Evolutionary conservation across 1,140 invertebrate species (phyloP).

Genomic region (Schlechtendalia chinensis): DNA sequence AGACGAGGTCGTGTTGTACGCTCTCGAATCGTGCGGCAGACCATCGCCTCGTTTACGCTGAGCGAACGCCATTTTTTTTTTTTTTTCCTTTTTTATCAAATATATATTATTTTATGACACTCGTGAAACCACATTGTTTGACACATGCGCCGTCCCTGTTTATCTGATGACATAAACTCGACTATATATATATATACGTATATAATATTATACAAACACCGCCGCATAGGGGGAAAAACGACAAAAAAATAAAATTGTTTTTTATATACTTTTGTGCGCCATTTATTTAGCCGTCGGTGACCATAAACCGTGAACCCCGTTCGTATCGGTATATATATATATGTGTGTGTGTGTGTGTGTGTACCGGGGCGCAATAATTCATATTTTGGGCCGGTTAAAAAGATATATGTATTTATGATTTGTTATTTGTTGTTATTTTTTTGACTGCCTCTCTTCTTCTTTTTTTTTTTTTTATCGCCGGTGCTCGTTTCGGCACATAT

Average conservation of each 20-base stretch:
- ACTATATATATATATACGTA: neutral
- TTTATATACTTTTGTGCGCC: constrained; percentile 39
- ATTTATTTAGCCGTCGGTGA: constrained; percentile 43
- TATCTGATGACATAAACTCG: neutral
- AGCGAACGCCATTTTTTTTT: too few relatives aligned
- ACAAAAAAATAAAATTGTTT: constrained; percentile 40
- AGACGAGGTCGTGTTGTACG: too few relatives aligned
- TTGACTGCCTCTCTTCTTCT: neutral
- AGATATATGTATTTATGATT: constrained; percentile 46
- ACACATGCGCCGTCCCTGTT: neutral
- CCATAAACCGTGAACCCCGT: constrained; percentile 40
- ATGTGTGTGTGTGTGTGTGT: too few relatives aligned
- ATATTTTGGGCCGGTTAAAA: constrained; percentile 34
- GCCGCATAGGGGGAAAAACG: neutral
- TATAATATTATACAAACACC: neutral
- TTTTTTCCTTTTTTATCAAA: too few relatives aligned
- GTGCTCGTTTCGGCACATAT: too few relatives aligned
- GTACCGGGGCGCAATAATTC: constrained; percentile 31
- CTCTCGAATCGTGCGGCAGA: too few relatives aligned
- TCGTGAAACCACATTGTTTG: too few relatives aligned
- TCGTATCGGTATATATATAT: constrained; percentile 1
- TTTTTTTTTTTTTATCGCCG: neutral
- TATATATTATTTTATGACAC: neutral
- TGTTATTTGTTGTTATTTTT: neutral
- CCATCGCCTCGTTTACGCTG: too few relatives aligned